Evolutionary conservation across 1,140 invertebrate species (phyloP).

Genomic region (Euwallacea similis): DNA sequence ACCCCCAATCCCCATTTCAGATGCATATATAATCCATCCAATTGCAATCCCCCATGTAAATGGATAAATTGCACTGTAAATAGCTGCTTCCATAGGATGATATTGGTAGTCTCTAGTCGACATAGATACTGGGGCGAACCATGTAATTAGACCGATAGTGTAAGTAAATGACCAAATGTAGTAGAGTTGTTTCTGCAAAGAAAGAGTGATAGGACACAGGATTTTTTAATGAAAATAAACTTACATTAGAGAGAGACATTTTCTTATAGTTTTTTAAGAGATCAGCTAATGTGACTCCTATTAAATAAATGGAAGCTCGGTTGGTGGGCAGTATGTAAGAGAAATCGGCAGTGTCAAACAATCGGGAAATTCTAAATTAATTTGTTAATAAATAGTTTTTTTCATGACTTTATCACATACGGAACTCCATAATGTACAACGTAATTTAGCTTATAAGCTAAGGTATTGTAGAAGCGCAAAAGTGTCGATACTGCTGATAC

Average conservation of each 20-base stretch:
- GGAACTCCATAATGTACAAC: conserved; percentile 69
- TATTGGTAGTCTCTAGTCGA: conserved; percentile 38
- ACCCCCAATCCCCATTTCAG: conserved; percentile 39
- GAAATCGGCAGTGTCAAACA: conserved; percentile 67
- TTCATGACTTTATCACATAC: conserved; percentile 56
- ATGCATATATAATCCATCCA: conserved; percentile 38
- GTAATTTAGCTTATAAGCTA: conserved; percentile 61
- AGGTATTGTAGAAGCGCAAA: conserved; percentile 64
- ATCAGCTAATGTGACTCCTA: conserved; percentile 66
- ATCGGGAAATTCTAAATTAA: conserved; percentile 58
- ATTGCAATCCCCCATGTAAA: conserved; percentile 39
- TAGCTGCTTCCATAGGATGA: conserved; percentile 35
- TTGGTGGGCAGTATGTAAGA: conserved; percentile 72
- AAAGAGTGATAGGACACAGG: background rate
- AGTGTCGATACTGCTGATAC: conserved; percentile 61
- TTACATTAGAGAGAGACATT: conserved; percentile 7
- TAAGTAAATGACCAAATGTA: conserved; percentile 34
- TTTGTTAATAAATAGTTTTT: background rate
- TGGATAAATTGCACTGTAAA: conserved; percentile 41
- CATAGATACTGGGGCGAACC: conserved; percentile 40
- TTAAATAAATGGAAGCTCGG: conserved; percentile 69
- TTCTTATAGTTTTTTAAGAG: background rate
- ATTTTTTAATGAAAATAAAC: background rate
- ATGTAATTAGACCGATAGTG: conserved; percentile 25
- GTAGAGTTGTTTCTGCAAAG: conserved; percentile 10